Base-by-base conservation (phyloP, 2,113 vertebrate species). In the Gobio gobio region DNA sequence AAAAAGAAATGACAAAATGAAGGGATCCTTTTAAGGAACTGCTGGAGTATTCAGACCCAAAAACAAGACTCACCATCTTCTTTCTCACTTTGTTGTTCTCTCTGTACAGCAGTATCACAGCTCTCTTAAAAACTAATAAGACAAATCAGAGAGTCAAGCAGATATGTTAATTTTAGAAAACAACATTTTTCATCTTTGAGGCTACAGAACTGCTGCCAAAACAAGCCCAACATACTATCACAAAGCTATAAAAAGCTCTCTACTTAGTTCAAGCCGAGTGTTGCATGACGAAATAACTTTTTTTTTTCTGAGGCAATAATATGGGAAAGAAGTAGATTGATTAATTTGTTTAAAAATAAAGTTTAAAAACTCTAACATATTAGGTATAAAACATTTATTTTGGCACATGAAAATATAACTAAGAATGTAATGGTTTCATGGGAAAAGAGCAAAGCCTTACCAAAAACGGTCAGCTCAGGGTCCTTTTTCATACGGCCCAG, bases 41-140 rank as follows among this genome's bases (percentile, higher is more conserved):
- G 22, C 47, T 58, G 76, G 1, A 8, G 45, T 22, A 40, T 40
- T 16, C 24, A 56, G 49, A 56, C 89, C 84, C 3, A 59, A 8
- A 26, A 33, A 66, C 3, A 9, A 72, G 10, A 90, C 96, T 94
- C 93, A 99, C 97, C 95, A 94, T 92, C 93, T 98, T 99, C 94
- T 99, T 99, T 89, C 98, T 99, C 82, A 98, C 93, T 91, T 99
- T 98, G 94, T 93, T 96, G 90, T 95, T 97, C 90, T 99, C 98
- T 93, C 97, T 96, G 92, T 96, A 98, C 43, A 99, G 97, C 89
- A 99, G 70, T 90, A 99, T 99, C 92, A 98, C 96, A 0, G 98
- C 98, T 92, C 97, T 97, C 94, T 98, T 99, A 94, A 99, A 99
- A 89, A 99, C 98, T 99, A 88, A 88, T 82, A 90, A 54, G 75